Evolutionary conservation across 2,113 vertebrate genomes (phyloP).

Genomic region (Microcebus ravelobensis): DNA sequence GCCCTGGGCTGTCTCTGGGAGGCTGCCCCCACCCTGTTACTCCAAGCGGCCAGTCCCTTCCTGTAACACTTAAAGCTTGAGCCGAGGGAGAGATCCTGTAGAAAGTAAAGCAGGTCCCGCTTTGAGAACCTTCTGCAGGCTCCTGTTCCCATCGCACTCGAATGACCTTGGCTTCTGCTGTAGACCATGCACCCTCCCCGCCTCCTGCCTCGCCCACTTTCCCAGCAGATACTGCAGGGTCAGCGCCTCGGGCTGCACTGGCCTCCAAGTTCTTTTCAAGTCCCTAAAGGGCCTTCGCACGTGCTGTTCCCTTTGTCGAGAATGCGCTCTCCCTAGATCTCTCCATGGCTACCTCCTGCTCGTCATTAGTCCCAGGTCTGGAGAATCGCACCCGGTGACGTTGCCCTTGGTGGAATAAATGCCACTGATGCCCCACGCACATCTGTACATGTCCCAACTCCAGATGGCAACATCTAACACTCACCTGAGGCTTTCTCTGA

Average conservation of each 20-base stretch:
- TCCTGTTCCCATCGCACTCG: neutral
- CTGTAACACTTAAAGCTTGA: neutral
- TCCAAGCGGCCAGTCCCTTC: neutral
- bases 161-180: neutral
- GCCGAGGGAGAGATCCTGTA: neutral
- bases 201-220: neutral
- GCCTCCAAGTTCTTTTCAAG: neutral
- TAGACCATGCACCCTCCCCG: accelerated
- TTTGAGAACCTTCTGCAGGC: neutral
- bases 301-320: neutral
- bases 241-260: neutral
- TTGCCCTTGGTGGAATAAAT: accelerated
- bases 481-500: neutral
- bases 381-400: accelerated
- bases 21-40: neutral
- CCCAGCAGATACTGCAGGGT: neutral
- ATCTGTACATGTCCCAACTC: neutral
- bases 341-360: neutral
- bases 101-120: neutral
- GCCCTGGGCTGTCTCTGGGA: neutral
- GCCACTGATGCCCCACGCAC: accelerated
- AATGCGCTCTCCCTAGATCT: neutral
- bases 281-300: neutral
- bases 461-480: neutral
- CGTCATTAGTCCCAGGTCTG: neutral